Conservation (phyloP, 2,113 vertebrate species). For the Pituophis catenifer region DNA sequence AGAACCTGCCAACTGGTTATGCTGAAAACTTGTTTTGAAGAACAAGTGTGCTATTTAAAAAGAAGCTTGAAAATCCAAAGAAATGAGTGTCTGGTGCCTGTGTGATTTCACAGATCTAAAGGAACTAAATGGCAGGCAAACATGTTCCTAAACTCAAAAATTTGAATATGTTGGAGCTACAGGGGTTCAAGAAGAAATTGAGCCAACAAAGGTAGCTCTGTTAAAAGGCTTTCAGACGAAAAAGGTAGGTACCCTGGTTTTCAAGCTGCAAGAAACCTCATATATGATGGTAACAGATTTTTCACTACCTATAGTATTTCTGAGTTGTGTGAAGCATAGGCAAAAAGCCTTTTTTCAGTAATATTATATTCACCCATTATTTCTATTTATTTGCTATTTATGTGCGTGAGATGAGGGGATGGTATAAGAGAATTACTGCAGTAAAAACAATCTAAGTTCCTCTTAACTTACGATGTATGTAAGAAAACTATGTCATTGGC, state of each 20-base stretch:
- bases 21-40: constrained; percentile 42
- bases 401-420: neutral
- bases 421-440: neutral
- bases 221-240: constrained; percentile 20
- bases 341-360: neutral
- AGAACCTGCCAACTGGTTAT: constrained; percentile 46
- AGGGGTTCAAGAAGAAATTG: constrained; percentile 49
- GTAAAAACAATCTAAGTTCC: neutral
- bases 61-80: constrained; percentile 13
- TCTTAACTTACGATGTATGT: neutral
- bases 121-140: constrained; percentile 22
- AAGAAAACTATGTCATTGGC: neutral
- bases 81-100: accelerated
- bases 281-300: constrained; percentile 9
- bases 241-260: constrained; percentile 1
- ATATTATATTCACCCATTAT: neutral
- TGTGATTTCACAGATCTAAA: neutral
- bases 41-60: constrained; percentile 40
- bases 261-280: neutral
- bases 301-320: constrained; percentile 12
- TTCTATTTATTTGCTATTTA: neutral
- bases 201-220: constrained; percentile 38
- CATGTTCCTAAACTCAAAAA: constrained; percentile 24
- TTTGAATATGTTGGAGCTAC: constrained; percentile 6
- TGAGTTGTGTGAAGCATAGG: constrained; percentile 1